Conservation (phyloP, 2,113 vertebrate genomes). For the Oxyruncus cristatus region DNA sequence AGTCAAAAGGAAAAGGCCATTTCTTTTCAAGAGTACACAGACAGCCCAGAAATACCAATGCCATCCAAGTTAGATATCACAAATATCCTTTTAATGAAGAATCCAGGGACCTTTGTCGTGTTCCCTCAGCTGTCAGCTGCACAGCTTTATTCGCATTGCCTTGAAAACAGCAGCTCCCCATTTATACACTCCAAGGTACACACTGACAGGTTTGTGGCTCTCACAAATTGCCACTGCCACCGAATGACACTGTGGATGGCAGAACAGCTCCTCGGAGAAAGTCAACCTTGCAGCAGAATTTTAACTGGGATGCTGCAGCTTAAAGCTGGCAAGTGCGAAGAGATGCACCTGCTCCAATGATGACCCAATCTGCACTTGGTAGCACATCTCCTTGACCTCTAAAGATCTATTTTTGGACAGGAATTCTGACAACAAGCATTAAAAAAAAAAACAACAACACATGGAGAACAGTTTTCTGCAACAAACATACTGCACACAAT, state of each 20-base stretch:
- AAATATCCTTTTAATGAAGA: background rate
- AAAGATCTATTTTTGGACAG: background rate
- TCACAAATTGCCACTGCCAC: background rate
- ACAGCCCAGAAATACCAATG: background rate
- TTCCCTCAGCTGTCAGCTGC: background rate
- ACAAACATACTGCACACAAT: background rate
- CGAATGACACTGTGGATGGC: background rate
- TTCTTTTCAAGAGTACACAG: background rate
- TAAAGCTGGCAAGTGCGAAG: background rate
- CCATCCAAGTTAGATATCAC: fast-evolving
- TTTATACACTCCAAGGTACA: background rate
- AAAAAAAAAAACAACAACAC: fast-evolving
- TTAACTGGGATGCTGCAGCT: background rate
- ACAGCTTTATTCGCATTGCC: background rate
- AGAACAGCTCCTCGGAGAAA: background rate
- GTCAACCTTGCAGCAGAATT: background rate
- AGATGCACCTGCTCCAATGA: background rate
- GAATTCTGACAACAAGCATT: background rate
- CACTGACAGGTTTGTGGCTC: background rate
- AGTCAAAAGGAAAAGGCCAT: background rate
- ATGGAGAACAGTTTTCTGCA: background rate
- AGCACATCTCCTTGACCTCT: background rate
- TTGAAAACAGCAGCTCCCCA: background rate
- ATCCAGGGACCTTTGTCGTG: background rate
- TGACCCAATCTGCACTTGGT: background rate